Conservation (phyloP, 2,888 invertebrate species). For the Capitulum mitella region DNA sequence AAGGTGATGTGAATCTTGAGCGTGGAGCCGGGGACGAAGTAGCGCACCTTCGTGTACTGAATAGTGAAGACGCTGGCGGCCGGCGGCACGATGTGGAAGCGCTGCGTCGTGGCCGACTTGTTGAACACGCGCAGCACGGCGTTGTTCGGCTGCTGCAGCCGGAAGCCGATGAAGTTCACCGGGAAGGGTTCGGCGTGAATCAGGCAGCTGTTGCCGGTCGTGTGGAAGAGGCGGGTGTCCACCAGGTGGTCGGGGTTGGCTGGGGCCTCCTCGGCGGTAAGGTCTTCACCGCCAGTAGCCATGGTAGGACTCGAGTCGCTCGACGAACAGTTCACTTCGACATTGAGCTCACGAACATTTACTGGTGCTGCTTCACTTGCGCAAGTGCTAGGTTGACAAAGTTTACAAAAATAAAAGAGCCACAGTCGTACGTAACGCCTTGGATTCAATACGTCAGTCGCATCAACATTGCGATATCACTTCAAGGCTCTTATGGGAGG, state of each 20-base stretch:
- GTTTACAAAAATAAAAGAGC: too few relatives aligned
- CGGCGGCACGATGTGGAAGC: neutral
- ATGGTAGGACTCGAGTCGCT: too few relatives aligned
- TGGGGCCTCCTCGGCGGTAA: neutral
- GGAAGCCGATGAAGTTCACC: neutral
- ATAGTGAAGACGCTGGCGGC: neutral
- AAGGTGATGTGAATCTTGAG: neutral
- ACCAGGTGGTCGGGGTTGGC: neutral
- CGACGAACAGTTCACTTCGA: too few relatives aligned
- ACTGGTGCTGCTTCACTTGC: too few relatives aligned
- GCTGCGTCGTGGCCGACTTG: neutral
- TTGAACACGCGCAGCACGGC: neutral
- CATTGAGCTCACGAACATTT: too few relatives aligned
- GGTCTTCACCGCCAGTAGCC: too few relatives aligned
- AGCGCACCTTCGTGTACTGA: slow-evolving; percentile 6
- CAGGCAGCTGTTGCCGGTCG: neutral
- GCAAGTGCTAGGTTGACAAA: too few relatives aligned
- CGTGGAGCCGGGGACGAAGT: neutral
- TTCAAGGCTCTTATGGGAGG: too few relatives aligned
- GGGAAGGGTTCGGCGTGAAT: slow-evolving; percentile 11
- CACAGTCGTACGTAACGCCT: too few relatives aligned
- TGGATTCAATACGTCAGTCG: too few relatives aligned
- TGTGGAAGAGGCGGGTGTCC: neutral
- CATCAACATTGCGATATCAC: too few relatives aligned
- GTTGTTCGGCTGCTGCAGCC: neutral